Base-by-base conservation (phyloP, 2,888 invertebrate genomes). In the Agrilus biguttatus region DNA sequence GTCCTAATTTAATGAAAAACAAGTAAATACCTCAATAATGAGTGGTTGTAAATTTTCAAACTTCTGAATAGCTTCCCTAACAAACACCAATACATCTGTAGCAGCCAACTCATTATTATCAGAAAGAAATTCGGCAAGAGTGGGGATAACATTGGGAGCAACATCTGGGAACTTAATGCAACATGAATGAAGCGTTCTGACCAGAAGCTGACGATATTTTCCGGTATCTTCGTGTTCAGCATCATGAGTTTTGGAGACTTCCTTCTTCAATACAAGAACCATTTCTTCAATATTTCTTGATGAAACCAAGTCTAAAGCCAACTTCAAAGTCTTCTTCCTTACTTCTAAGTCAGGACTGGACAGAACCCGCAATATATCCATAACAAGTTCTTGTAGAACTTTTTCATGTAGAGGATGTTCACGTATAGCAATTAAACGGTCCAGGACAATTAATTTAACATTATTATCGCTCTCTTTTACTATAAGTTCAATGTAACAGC, bases 401-500 rank as follows among this genome's bases (percentile, higher is more conserved):
- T 88, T 80, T 58, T 91, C 92, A 64, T 86, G 87, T 40, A 77
- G 75, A 14, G 86, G 83, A 55, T 81, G 77, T 48, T 85, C 89
- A 49, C 84, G 83, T 63, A 98, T 75, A 2, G 87, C 86, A 51
- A 90, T 83, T 49, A 99, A 72, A 14, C 96, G 79, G 58, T 95
- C 96, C 56, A 98, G 71, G 8, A 98, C 97, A 54, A 99, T 99
- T 45, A 99, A 72, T 70, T 99, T 98, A 13, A 99, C 97, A 71
- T 99, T 98, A 70, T 99, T 98, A 67, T 98, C 98, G 67, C 95
- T 95, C 66, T 98, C 98, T 67, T 97, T 98, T n/a, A 97, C 87
- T 47, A 98, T 92, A 53, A 99, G 70, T 61, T 99, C 98, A 58
- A 99, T 97, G 69, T 98, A 98, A 66, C 96, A 95, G 34, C 86